Conservation (phyloP, 1,140 invertebrate genomes). For the Drosophila micromelanica region DNA sequence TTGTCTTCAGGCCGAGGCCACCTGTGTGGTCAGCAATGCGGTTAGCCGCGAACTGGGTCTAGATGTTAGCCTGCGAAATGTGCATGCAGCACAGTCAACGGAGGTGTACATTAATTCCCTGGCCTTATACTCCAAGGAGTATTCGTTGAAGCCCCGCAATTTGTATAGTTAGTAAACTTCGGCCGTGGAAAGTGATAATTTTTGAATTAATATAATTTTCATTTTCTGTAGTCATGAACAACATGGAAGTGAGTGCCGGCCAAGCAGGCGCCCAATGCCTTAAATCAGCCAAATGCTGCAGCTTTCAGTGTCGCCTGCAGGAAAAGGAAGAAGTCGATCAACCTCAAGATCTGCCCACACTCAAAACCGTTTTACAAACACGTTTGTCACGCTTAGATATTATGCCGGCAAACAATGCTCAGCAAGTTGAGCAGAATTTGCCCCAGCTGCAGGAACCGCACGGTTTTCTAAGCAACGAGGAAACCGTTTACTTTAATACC, state of each 20-base stretch:
- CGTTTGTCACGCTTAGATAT: constrained; percentile 63
- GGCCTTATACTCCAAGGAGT: constrained; percentile 73
- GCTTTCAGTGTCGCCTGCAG: constrained; percentile 66
- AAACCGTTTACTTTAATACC: constrained; percentile 74
- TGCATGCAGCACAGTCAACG: constrained; percentile 88
- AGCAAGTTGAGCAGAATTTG: constrained; percentile 54
- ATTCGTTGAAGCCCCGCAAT: constrained; percentile 60
- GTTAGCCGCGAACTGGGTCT: constrained; percentile 86
- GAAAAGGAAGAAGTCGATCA: constrained; percentile 31
- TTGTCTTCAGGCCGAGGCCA: constrained; percentile 87
- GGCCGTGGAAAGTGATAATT: no score
- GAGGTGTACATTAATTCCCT: constrained; percentile 85
- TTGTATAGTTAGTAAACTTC: constrained; percentile 63
- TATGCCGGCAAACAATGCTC: constrained; percentile 47
- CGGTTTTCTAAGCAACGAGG: constrained; percentile 76
- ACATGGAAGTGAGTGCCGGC: constrained; percentile 65
- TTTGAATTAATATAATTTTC: background rate
- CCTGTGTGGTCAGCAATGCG: constrained; percentile 85
- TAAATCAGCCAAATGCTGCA: constrained; percentile 65
- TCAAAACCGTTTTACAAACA: constrained; percentile 54
- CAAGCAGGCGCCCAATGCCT: constrained; percentile 66
- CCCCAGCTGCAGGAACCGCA: constrained; percentile 56
- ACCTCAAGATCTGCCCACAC: constrained; percentile 45
- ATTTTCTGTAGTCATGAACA: constrained; percentile 66
- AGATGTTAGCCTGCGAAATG: constrained; percentile 88